These are phyloP conservation scores for Troides aeacus DNA, from an alignment of 2,888 invertebrate species.

Conservation along the genomic window DNA sequence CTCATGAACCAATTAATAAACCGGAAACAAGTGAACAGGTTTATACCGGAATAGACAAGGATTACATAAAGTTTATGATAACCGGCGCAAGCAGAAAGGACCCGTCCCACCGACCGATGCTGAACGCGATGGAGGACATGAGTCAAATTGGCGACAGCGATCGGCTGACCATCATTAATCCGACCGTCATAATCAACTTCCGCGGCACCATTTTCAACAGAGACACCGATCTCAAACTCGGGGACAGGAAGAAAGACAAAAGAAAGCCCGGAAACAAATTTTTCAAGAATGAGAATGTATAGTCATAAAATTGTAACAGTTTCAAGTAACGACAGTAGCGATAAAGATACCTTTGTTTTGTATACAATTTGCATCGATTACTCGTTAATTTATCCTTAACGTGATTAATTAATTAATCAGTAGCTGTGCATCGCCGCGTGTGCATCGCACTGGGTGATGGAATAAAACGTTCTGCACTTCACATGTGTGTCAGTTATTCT, in stretches of 20 bases:
- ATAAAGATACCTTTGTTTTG: too few species aligned
- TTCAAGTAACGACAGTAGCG: too few species aligned
- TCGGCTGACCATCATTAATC: constrained; percentile 70
- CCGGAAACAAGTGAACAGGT: constrained; percentile 32
- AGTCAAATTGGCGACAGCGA: constrained; percentile 74
- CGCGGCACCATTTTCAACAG: constrained; percentile 62
- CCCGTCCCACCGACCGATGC: constrained; percentile 35
- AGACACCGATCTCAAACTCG: constrained; percentile 64
- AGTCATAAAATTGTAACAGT: too few species aligned
- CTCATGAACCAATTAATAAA: not conserved
- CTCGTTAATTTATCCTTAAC: too few species aligned
- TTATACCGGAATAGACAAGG: constrained; percentile 29
- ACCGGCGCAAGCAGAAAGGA: too few species aligned
- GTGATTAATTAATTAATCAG: too few species aligned
- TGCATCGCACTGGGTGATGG: too few species aligned
- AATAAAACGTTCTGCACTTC: too few species aligned
- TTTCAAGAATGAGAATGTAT: not conserved
- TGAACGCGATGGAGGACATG: constrained; percentile 65
- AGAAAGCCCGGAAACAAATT: not conserved
- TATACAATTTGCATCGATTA: too few species aligned
- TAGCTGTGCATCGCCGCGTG: too few species aligned
- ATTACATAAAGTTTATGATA: too few species aligned
- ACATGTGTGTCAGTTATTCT: too few species aligned
- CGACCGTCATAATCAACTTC: constrained; percentile 73
- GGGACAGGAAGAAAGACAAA: constrained; percentile 49